Percentiles rank a stretch among this genome's conserved stretches.
Conservation (phyloP, 2,113 vertebrate species). For the Brachionichthys hirsutus region DNA sequence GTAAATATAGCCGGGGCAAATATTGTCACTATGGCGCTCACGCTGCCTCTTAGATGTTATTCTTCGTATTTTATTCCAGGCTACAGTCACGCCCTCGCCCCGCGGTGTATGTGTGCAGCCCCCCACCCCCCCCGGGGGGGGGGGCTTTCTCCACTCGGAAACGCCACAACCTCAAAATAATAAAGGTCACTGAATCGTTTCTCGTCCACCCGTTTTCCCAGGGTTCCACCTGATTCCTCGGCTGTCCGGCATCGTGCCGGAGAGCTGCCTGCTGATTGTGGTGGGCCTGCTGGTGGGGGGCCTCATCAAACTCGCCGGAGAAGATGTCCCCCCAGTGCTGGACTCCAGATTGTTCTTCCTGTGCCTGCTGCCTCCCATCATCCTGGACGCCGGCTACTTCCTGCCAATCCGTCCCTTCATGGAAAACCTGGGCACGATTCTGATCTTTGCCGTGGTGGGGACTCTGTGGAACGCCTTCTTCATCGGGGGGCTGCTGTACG, state of each 20-base stretch:
- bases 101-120: neutral
- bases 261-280: slow-evolving; percentile 95
- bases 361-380: slow-evolving; percentile 95
- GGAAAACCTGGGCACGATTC: slow-evolving; percentile 97
- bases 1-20: slow-evolving; percentile 46
- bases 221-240: slow-evolving; percentile 95
- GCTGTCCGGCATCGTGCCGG: slow-evolving; percentile 88
- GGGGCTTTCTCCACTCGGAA: too few species aligned
- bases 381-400: slow-evolving; percentile 97
- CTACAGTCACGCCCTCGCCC: slow-evolving; percentile 8
- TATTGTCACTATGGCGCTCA: slow-evolving; percentile 14
- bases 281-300: slow-evolving; percentile 94
- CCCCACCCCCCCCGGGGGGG: too few species aligned
- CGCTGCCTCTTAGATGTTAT: neutral
- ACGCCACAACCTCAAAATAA: too few species aligned
- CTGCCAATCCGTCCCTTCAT: slow-evolving; percentile 93
- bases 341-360: slow-evolving; percentile 88
- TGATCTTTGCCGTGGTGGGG: slow-evolving; percentile 96
- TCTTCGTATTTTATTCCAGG: neutral
- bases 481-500: slow-evolving; percentile 86
- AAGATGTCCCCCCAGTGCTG: slow-evolving; percentile 83
- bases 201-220: slow-evolving; percentile 48
- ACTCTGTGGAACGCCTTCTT: slow-evolving; percentile 98
- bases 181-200: neutral
- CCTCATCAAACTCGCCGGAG: slow-evolving; percentile 87